Evolutionary conservation across 2,797 vertebrate species (phyloP).

Genomic region (Esox lucius): DNA sequence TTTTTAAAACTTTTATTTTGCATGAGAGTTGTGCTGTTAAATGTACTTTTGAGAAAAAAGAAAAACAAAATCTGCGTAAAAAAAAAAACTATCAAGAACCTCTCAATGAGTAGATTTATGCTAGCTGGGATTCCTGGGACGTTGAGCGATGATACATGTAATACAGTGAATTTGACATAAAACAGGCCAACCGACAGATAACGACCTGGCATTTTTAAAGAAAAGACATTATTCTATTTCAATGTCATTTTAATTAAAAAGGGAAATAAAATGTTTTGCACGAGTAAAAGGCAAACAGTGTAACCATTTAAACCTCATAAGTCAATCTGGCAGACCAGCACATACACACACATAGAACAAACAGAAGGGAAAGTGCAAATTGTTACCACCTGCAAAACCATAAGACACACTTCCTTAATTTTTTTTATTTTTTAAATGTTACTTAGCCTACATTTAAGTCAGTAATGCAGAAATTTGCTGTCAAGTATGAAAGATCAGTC

Average conservation of each 20-base stretch:
- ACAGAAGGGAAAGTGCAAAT: conserved; percentile 74
- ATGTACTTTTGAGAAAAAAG: conserved; percentile 19
- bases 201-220: conserved; percentile 21
- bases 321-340: not conserved
- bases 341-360: conserved; percentile 29
- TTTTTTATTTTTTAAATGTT: conserved; percentile 56
- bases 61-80: conserved; percentile 52
- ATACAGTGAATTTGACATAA: conserved; percentile 69
- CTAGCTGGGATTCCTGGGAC: too few relatives aligned
- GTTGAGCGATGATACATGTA: conserved; percentile 9
- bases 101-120: conserved; percentile 38
- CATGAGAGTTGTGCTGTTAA: conserved; percentile 55
- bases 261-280: conserved; percentile 20
- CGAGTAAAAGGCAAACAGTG: conserved; percentile 9
- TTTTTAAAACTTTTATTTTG: conserved; percentile 32
- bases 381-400: conserved; percentile 56
- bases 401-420: conserved; percentile 41
- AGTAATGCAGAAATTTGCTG: conserved; percentile 69
- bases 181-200: conserved; percentile 35
- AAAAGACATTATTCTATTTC: conserved; percentile 54
- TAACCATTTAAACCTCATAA: not conserved
- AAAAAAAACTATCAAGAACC: conserved; percentile 43
- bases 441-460: conserved; percentile 46
- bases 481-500: conserved; percentile 79
- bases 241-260: conserved; percentile 53